phyloP scores from a whole-genome alignment of 2,113 vertebrate genomes.

The Myrmophylax atrothorax region DNA sequence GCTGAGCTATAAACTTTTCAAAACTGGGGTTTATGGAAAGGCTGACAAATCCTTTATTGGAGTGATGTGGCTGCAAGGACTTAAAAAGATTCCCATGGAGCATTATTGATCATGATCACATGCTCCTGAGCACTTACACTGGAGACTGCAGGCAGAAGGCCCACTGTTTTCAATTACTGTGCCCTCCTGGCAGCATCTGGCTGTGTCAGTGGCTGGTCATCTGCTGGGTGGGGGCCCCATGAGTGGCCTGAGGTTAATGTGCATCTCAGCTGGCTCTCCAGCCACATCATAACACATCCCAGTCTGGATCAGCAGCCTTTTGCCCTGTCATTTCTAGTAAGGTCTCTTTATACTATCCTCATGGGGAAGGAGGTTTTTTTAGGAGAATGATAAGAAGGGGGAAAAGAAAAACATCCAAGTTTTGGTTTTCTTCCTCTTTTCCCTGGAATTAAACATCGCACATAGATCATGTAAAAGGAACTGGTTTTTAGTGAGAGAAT shows the following conservation, averaged over 20 bases:
- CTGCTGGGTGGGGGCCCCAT: slow-evolving; percentile 3
- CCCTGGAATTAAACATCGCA: background rate
- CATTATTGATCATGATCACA: slow-evolving; percentile 5
- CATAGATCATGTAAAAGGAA: background rate
- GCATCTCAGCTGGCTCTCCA: background rate
- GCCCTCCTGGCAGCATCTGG: slow-evolving; percentile 71
- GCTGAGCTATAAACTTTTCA: slow-evolving; percentile 53
- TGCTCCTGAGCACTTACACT: background rate
- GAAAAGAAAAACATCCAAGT: background rate
- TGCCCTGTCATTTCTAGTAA: background rate
- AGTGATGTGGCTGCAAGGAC: slow-evolving; percentile 10
- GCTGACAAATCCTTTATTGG: slow-evolving; percentile 46
- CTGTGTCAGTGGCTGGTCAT: slow-evolving; percentile 72
- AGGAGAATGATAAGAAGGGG: background rate
- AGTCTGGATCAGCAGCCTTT: background rate
- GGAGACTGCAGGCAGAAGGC: background rate
- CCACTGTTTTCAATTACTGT: slow-evolving; percentile 84
- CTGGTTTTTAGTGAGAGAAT: background rate
- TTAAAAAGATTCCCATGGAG: slow-evolving; percentile 23
- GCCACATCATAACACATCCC: fast-evolving
- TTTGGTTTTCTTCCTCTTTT: background rate
- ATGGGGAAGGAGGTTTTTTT: background rate
- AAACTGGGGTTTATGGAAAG: slow-evolving; percentile 50
- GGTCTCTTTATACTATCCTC: background rate
- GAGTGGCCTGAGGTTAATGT: background rate